Percentiles rank a stretch among this genome's conserved stretches.
These are phyloP conservation scores for Athripsodes cinereus DNA, from an alignment of 2,888 invertebrate genomes.

Conservation along the genomic window DNA sequence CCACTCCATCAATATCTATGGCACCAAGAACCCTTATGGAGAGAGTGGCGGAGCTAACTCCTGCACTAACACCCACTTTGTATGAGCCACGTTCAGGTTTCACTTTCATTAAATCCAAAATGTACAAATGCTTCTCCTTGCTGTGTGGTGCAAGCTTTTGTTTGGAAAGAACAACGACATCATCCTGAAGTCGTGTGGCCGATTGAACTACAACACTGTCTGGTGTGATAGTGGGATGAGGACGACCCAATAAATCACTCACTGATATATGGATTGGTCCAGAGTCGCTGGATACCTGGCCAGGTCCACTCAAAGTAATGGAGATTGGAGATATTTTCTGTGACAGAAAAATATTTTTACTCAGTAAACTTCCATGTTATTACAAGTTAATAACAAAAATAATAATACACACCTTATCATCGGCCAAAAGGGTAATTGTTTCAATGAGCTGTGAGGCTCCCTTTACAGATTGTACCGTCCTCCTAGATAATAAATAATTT, in stretches of 20 bases:
- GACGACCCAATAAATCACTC: constrained; percentile 68
- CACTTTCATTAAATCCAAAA: constrained; percentile 68
- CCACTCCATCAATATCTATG: constrained; percentile 68
- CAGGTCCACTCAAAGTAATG: constrained; percentile 71
- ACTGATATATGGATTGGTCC: constrained; percentile 68
- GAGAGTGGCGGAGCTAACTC: constrained; percentile 53
- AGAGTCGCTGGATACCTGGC: constrained; percentile 68
- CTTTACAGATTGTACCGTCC: constrained; percentile 80
- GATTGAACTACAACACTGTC: constrained; percentile 69
- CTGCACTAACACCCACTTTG: constrained; percentile 69
- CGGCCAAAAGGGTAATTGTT: constrained; percentile 63
- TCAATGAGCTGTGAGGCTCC: constrained; percentile 79
- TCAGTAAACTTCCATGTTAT: neutral
- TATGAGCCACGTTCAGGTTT: constrained; percentile 84
- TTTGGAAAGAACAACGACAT: constrained; percentile 67
- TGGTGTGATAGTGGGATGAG: constrained; percentile 56
- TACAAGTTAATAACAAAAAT: neutral
- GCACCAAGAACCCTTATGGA: constrained; percentile 69
- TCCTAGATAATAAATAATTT: constrained; percentile 82
- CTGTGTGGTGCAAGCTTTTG: constrained; percentile 50
- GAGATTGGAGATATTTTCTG: constrained; percentile 76
- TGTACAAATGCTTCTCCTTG: constrained; percentile 61
- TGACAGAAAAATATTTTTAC: constrained; percentile 1
- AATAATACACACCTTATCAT: constrained; percentile 55
- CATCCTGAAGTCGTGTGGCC: constrained; percentile 65